Percentiles rank a stretch among this genome's conserved stretches.
Conservation (phyloP, 2,113 vertebrate genomes). For the Cynoglossus semilaevis region DNA sequence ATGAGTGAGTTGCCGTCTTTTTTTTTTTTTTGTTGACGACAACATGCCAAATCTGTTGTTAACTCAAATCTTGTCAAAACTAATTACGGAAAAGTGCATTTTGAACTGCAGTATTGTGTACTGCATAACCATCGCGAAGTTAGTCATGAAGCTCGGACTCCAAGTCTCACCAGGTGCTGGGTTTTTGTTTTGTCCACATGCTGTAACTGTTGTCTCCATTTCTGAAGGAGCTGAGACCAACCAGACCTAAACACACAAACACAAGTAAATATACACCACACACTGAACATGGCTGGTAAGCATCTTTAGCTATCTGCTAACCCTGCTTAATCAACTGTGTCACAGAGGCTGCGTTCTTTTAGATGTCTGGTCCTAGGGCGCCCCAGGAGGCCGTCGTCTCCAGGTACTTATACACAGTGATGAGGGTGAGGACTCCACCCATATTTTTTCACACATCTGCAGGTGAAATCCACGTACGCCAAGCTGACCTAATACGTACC, state of each 20-base stretch:
- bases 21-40: too few species aligned
- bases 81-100: too few species aligned
- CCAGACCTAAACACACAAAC: slow-evolving; percentile 73
- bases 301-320: slow-evolving; percentile 43
- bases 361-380: slow-evolving; percentile 70
- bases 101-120: too few species aligned
- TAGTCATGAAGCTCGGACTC: too few species aligned
- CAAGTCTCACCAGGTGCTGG: slow-evolving; percentile 84
- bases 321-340: slow-evolving; percentile 78
- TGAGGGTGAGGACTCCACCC: slow-evolving; percentile 71
- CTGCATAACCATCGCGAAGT: too few species aligned
- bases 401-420: slow-evolving; percentile 84
- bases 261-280: slow-evolving; percentile 10
- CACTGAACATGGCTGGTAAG: not conserved
- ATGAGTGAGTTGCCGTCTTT: too few species aligned
- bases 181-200: slow-evolving; percentile 78
- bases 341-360: slow-evolving; percentile 53
- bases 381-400: slow-evolving; percentile 78
- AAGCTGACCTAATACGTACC: slow-evolving; percentile 64
- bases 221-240: slow-evolving; percentile 82
- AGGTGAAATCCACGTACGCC: too few species aligned
- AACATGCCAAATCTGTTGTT: too few species aligned
- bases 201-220: slow-evolving; percentile 68
- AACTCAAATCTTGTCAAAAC: too few species aligned
- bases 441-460: slow-evolving; percentile 53